These are phyloP conservation scores for Epiperipatus broadwayi DNA, from an alignment of 2,888 invertebrate genomes.

Conservation along the genomic window DNA sequence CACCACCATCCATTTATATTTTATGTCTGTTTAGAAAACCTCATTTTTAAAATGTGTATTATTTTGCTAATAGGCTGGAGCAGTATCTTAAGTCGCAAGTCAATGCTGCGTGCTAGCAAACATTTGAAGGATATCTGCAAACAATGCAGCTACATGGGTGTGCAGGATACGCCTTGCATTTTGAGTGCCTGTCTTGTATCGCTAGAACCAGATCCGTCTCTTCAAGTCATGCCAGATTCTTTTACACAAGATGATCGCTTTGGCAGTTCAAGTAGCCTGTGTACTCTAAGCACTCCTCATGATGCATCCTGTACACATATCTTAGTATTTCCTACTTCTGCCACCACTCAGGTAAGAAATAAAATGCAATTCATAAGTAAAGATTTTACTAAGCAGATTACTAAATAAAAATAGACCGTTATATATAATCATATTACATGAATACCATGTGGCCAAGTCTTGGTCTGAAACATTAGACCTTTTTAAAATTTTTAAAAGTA, in stretches of 20 bases:
- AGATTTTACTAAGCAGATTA: neutral
- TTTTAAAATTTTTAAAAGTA: too few relatives aligned
- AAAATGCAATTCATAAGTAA: too few relatives aligned
- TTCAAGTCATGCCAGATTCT: slow-evolving; percentile 74
- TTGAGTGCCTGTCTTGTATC: slow-evolving; percentile 94
- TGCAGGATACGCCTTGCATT: slow-evolving; percentile 66
- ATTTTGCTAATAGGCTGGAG: slow-evolving; percentile 51
- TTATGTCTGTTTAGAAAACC: neutral
- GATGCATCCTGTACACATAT: slow-evolving; percentile 96
- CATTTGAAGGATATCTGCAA: slow-evolving; percentile 74
- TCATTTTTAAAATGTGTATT: slow-evolving; percentile 10
- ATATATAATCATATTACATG: neutral
- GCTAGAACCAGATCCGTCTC: slow-evolving; percentile 66
- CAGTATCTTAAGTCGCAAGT: slow-evolving; percentile 73
- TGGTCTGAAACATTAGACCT: too few relatives aligned
- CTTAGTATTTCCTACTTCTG: slow-evolving; percentile 91
- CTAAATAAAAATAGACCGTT: neutral
- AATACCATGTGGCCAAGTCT: neutral
- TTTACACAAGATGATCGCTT: slow-evolving; percentile 88
- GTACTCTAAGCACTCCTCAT: slow-evolving; percentile 77
- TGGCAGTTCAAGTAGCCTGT: slow-evolving; percentile 56
- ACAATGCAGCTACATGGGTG: slow-evolving; percentile 63
- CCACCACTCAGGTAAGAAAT: slow-evolving; percentile 56
- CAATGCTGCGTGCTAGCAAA: slow-evolving; percentile 64
- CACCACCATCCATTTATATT: neutral